Evolutionary conservation across 1,140 invertebrate genomes (phyloP).

Genomic region (Augochlora pura): DNA sequence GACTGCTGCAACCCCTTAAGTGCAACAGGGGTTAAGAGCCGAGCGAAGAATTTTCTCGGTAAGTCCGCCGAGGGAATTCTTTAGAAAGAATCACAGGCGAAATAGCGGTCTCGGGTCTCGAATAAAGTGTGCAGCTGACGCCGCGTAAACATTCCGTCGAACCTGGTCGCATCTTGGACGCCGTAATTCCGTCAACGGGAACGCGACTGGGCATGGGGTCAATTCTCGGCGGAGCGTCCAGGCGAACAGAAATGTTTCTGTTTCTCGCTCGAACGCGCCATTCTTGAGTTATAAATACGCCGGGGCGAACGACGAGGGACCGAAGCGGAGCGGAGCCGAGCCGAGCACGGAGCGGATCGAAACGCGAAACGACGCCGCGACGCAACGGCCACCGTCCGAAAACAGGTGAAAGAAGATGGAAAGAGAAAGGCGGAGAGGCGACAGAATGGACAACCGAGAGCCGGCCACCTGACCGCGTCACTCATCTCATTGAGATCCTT

Average conservation of each 20-base stretch:
- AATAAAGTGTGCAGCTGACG: slow-evolving; percentile 41
- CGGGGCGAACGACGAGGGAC: slow-evolving; percentile 41
- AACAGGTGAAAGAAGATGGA: slow-evolving; percentile 40
- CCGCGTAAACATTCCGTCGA: slow-evolving; percentile 39
- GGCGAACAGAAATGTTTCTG: slow-evolving; percentile 40
- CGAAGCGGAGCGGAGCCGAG: neutral
- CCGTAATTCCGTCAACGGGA: slow-evolving; percentile 61
- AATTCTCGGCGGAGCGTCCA: neutral
- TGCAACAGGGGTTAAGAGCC: too few relatives aligned
- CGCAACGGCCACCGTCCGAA: neutral
- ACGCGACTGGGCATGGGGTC: neutral
- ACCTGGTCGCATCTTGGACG: slow-evolving; percentile 24
- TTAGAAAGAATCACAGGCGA: neutral
- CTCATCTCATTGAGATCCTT: slow-evolving; percentile 75
- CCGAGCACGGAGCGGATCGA: neutral
- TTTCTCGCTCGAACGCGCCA: slow-evolving; percentile 61
- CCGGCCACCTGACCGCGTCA: slow-evolving; percentile 69
- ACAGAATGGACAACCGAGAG: slow-evolving; percentile 54
- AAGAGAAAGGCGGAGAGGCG: slow-evolving; percentile 43
- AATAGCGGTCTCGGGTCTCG: neutral
- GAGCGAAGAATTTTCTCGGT: neutral
- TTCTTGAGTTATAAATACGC: slow-evolving; percentile 73
- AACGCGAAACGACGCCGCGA: slow-evolving; percentile 3
- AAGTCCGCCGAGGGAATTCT: neutral
- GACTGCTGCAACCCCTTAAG: too few relatives aligned